Evolutionary conservation across 2,113 vertebrate species (phyloP).

Genomic region (Oriolus oriolus): DNA sequence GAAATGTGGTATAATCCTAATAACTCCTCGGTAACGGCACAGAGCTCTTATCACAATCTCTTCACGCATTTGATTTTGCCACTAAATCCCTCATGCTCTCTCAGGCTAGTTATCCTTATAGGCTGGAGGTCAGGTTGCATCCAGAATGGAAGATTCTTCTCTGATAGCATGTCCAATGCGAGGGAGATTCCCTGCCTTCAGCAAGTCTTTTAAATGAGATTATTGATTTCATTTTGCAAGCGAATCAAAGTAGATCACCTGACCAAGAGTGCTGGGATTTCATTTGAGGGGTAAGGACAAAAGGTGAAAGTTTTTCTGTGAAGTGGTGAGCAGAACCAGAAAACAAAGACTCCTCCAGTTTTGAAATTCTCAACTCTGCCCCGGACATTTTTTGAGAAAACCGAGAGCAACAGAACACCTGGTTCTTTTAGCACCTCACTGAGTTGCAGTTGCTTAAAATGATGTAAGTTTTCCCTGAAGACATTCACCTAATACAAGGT

Average conservation of each 20-base stretch:
- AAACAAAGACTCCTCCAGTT: neutral
- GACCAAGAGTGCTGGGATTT: neutral
- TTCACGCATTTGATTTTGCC: neutral
- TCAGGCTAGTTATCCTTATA: slow-evolving; percentile 16
- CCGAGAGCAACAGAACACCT: neutral
- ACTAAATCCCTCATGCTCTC: neutral
- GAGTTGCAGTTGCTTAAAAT: neutral
- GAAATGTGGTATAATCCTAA: neutral
- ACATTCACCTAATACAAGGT: neutral
- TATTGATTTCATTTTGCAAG: slow-evolving; percentile 56
- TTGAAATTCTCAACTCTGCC: neutral
- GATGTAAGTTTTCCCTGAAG: neutral
- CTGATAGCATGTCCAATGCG: slow-evolving; percentile 9
- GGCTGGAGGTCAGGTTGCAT: slow-evolving; percentile 41
- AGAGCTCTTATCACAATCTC: slow-evolving; percentile 11
- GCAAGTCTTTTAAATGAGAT: slow-evolving; percentile 50
- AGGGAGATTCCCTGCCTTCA: slow-evolving; percentile 37
- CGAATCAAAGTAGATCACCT: neutral
- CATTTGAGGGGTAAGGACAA: slow-evolving; percentile 4
- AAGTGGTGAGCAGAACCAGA: neutral
- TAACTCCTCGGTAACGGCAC: neutral
- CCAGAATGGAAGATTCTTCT: slow-evolving; percentile 19
- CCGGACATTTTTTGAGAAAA: neutral
- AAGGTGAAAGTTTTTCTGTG: slow-evolving; percentile 10
- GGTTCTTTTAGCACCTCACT: neutral